Evolutionary conservation across 2,797 vertebrate genomes (phyloP).

Genomic region (Podarcis lilfordi): DNA sequence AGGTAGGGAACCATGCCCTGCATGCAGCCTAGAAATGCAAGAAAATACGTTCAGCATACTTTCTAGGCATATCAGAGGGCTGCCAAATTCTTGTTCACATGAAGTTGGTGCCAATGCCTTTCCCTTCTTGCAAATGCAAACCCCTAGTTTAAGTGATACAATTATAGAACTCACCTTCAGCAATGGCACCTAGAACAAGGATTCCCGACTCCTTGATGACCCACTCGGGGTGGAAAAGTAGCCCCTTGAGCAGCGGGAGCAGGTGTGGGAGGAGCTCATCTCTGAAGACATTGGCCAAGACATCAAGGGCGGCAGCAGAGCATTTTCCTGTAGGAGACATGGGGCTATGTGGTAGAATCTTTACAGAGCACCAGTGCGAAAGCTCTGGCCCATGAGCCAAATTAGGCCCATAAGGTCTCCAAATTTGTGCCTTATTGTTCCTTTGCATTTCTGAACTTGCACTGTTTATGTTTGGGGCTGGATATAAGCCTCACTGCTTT

Average conservation of each 20-base stretch:
- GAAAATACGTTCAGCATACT: neutral
- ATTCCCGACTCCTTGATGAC: slow-evolving; percentile 96
- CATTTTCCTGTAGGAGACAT: slow-evolving; percentile 85
- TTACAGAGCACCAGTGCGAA: neutral
- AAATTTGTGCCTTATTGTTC: too few species aligned
- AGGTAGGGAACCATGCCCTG: slow-evolving; percentile 95
- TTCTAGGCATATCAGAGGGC: neutral
- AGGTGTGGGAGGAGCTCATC: slow-evolving; percentile 92
- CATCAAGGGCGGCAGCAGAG: slow-evolving; percentile 91
- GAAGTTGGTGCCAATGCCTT: neutral
- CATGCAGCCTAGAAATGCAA: slow-evolving; percentile 86
- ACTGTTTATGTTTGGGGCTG: too few species aligned
- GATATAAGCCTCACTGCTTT: too few species aligned
- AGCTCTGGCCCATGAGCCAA: too few species aligned
- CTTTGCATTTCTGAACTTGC: too few species aligned
- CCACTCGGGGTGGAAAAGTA: slow-evolving; percentile 95
- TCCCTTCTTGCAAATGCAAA: neutral
- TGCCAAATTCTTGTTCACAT: neutral
- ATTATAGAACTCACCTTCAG: slow-evolving; percentile 77
- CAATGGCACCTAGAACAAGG: slow-evolving; percentile 91
- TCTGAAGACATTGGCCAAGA: slow-evolving; percentile 93
- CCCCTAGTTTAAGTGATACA: neutral
- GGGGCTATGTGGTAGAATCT: neutral
- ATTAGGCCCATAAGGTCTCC: too few species aligned
- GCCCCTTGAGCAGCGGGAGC: slow-evolving; percentile 89